Conservation (phyloP, 64 coral and sea anemone genomes). For the Catalaphyllia jardinei region DNA sequence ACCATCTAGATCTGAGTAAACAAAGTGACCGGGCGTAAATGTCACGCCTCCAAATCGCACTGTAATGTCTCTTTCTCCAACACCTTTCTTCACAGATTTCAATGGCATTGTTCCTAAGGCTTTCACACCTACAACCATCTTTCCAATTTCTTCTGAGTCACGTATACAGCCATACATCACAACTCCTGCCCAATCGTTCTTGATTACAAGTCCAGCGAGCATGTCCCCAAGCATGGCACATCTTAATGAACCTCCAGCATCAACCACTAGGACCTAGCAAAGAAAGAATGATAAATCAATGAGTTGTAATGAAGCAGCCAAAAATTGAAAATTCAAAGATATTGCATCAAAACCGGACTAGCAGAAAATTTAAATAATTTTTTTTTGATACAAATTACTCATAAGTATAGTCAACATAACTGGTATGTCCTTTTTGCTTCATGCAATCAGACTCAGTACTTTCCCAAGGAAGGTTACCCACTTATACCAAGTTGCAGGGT, state of each 20-base stretch:
- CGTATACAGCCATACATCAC: slow-evolving; percentile 94
- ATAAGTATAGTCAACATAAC: too few species aligned
- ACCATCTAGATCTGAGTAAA: slow-evolving; percentile 96
- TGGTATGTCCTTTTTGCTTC: too few species aligned
- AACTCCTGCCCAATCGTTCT: slow-evolving; percentile 94
- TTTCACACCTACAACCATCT: slow-evolving; percentile 84
- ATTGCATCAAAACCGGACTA: neutral
- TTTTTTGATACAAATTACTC: too few species aligned
- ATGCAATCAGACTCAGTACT: too few species aligned
- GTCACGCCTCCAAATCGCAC: slow-evolving; percentile 87
- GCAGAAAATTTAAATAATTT: too few species aligned
- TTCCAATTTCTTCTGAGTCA: slow-evolving; percentile 79
- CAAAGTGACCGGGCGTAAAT: slow-evolving; percentile 82
- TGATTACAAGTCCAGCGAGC: slow-evolving; percentile 74
- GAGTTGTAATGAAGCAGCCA: neutral
- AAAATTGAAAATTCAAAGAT: too few species aligned
- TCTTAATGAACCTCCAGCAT: slow-evolving; percentile 94
- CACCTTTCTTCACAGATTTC: slow-evolving; percentile 89
- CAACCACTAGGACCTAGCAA: slow-evolving; percentile 86
- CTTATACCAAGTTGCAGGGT: too few species aligned
- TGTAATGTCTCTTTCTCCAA: slow-evolving; percentile 80
- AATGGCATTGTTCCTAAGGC: slow-evolving; percentile 93
- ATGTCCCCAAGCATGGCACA: slow-evolving; percentile 94
- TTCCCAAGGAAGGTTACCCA: too few species aligned
- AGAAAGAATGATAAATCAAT: neutral